Conservation (phyloP, 2,113 vertebrate species). For the Vimba vimba region DNA sequence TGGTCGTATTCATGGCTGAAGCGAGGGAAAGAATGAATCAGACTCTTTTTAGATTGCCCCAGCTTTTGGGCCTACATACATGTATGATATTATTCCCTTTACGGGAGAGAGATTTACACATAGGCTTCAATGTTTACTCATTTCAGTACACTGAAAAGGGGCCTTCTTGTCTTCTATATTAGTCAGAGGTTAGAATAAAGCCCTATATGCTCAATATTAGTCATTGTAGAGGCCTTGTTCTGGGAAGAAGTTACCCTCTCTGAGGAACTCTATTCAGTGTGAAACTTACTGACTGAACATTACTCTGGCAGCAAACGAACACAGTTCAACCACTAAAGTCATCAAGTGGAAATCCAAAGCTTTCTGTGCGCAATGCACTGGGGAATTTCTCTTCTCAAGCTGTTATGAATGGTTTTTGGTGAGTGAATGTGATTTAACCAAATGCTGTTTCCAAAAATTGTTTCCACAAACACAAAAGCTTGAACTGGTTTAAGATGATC, state of each 20-base stretch:
- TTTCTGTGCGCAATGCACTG: slow-evolving; percentile 31
- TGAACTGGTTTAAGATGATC: no score
- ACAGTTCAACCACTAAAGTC: slow-evolving; percentile 39
- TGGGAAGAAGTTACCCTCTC: slow-evolving; percentile 76
- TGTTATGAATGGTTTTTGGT: slow-evolving; percentile 1
- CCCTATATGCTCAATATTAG: slow-evolving; percentile 49
- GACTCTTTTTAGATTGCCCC: slow-evolving; percentile 72
- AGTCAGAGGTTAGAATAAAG: slow-evolving; percentile 67
- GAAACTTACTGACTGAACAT: slow-evolving; percentile 71
- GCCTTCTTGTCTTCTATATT: slow-evolving; percentile 76
- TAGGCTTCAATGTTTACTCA: slow-evolving; percentile 41
- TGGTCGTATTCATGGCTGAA: slow-evolving; percentile 24
- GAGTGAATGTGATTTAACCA: not conserved
- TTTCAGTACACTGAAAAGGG: slow-evolving; percentile 45
- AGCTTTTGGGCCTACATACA: slow-evolving; percentile 51
- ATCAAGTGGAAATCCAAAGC: slow-evolving; percentile 53
- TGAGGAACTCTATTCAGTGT: slow-evolving; percentile 81
- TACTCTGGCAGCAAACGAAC: not conserved
- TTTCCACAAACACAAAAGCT: not conserved
- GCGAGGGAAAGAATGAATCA: slow-evolving; percentile 60
- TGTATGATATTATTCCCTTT: slow-evolving; percentile 52
- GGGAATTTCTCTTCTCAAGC: slow-evolving; percentile 17
- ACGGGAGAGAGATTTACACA: slow-evolving; percentile 34
- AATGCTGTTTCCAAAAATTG: not conserved
- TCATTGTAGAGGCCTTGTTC: slow-evolving; percentile 69